Base-by-base conservation (phyloP, 37 sponge, comb jelly and placozoan species). In the Mnemiopsis leidyi region DNA sequence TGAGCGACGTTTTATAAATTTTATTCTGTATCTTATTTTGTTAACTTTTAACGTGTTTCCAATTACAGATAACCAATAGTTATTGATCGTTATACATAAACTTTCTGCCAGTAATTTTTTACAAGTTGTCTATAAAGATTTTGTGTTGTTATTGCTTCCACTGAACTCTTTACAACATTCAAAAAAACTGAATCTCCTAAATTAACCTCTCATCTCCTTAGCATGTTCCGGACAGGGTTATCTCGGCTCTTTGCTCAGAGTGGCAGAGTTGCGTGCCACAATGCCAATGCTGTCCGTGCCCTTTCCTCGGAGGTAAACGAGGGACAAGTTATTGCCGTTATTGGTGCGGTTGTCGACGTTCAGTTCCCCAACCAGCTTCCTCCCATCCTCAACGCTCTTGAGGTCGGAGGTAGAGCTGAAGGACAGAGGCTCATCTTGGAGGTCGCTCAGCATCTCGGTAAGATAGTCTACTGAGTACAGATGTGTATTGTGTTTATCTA, bases 261-360 rank as follows among this genome's bases (percentile, higher is more conserved):
- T 31, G 90, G 90, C 28, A 35, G 90, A 21, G 36, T 40, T 39
- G 35, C 90, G 29, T 40, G 61, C 61, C 90, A 85, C 38, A 35
- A 85, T 18, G 61, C 61, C 21, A 25, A 25, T 21, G 82, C 82
- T 79, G 61, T 40, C 61, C 40, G 90, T 13, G 40, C 90, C 7
- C 24, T 85, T 28, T 40, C 61, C 48, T 28, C 48, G 24, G 90
- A 85, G 32, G 90, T 85, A 29, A 85, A 39, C 61, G 93, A 94
- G 36, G 99, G 99, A 0, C 95, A 94, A 83, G 93, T 99, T 0
- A 97, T 99, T 21, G 96, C 99, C 28, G 99, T 99, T 23, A 99
- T 99, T 36, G 99, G 99, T 68, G 99, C 99, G 77, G 99, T 99
- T 18, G 99, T 99, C 39, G 99, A 99, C 69, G 99, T 99, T 0